Evolutionary conservation across 2,113 vertebrate genomes (phyloP), one percentile per base, ranked within the genome.

Genomic region (Rutilus rutilus): DNA sequence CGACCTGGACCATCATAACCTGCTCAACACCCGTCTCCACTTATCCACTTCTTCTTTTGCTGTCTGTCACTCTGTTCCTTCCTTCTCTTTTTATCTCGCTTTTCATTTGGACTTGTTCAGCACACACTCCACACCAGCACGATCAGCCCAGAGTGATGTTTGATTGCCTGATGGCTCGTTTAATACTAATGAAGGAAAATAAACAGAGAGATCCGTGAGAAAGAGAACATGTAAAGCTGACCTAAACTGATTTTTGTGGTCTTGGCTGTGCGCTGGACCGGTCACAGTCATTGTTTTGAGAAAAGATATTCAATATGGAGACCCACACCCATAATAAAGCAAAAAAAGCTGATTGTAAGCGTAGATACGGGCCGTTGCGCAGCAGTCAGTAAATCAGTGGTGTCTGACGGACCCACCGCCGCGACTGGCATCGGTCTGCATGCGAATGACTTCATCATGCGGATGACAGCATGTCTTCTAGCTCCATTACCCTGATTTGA

Each of bases 401-500:
- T 19, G 42, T 82, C 42, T 82, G 62, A 60, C 23, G 77, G 86
- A 88, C 91, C 88, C 92, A 91, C 93, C 92, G 90, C 91, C 88
- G 87, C 90, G 85, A 73, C 90, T 93, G 84, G 60, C 91, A 60
- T 78, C 88, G 85, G n/a, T 21, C 69, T 78, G 73, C 73, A 52
- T 76, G 73, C 14, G 75, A 84, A 89, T 95, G 94, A 95, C 93
- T 93, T 95, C 94, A 95, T 93, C 90, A 91, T 89, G 90, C 89
- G 83, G 91, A 94, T 95, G 95, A 95, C 94, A 94, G 93, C 94
- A 94, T 91, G 95, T 95, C 94, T 94, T 95, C 92, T 91, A 94
- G 91, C 90, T 90, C 91, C 88, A 95, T 95, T 95, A 95, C 90
- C 78, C 87, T 94, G 93, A 94, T 95, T 94, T 92, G 93, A 93